These are phyloP conservation scores for Zalophus californianus DNA, from an alignment of 2,797 vertebrate species.

Conservation along the genomic window DNA sequence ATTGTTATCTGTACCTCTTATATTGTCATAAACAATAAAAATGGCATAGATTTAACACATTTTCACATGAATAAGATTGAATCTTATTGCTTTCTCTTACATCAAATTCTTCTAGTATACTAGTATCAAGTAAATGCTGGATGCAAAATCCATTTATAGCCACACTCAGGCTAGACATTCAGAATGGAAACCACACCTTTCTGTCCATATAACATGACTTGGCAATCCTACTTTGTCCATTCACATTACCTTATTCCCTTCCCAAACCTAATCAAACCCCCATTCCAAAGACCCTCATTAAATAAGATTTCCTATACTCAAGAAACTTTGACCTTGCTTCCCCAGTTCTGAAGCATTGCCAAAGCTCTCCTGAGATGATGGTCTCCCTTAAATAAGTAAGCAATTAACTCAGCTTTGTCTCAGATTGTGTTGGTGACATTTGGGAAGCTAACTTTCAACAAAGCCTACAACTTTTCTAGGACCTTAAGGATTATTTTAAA, in stretches of 20 bases:
- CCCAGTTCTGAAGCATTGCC: accelerated
- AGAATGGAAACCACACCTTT: background rate
- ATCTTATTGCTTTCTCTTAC: background rate
- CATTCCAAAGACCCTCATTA: background rate
- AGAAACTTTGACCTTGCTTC: background rate
- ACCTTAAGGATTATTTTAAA: background rate
- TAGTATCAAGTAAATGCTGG: background rate
- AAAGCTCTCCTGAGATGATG: background rate
- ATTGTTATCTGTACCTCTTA: background rate
- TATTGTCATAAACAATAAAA: background rate
- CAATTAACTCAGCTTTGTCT: background rate
- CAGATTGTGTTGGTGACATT: background rate
- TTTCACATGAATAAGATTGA: background rate
- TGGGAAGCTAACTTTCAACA: background rate
- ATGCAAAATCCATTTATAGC: background rate
- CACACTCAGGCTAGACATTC: background rate
- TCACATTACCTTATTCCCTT: too few relatives aligned
- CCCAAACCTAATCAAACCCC: background rate
- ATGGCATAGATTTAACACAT: background rate
- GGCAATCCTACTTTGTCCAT: background rate
- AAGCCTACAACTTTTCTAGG: background rate
- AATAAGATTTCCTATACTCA: background rate
- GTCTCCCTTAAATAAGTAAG: background rate
- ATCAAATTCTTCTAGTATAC: background rate
- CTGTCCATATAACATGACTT: background rate